Evolutionary conservation across 2,113 vertebrate genomes (phyloP).

Genomic region (Mellivora capensis): DNA sequence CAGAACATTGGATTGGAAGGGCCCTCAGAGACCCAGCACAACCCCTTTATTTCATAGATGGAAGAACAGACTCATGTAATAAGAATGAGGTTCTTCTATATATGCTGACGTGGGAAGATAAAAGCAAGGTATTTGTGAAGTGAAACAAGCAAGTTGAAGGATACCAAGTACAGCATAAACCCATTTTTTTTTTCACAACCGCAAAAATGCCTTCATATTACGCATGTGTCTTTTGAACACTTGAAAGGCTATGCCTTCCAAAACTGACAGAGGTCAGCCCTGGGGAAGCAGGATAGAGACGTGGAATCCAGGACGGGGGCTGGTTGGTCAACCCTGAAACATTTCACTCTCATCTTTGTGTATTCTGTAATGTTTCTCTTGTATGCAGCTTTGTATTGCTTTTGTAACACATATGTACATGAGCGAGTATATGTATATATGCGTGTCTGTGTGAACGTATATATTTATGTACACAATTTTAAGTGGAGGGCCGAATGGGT

Average conservation of each 20-base stretch:
- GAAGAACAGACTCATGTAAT: neutral
- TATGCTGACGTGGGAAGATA: neutral
- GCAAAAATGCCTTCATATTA: neutral
- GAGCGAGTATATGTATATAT: neutral
- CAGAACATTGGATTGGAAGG: neutral
- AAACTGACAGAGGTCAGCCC: neutral
- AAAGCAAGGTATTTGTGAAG: neutral
- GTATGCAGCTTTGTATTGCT: neutral
- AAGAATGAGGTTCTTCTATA: neutral
- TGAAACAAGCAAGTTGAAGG: neutral
- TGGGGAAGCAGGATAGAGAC: neutral
- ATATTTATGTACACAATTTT: neutral
- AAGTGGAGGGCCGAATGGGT: neutral
- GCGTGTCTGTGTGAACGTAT: accelerated
- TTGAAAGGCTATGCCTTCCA: neutral
- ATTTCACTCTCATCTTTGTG: neutral
- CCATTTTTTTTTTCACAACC: neutral
- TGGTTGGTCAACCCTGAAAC: neutral
- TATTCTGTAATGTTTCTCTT: neutral
- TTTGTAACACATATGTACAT: neutral
- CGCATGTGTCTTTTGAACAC: neutral
- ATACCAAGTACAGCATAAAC: neutral
- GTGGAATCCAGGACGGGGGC: neutral
- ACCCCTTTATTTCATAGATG: conserved; percentile 62
- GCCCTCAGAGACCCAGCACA: conserved; percentile 32